Evolutionary conservation across 2,888 invertebrate genomes (phyloP), one percentile per base, ranked within the genome.

Genomic region (Hirtodrosophila histrioides): DNA sequence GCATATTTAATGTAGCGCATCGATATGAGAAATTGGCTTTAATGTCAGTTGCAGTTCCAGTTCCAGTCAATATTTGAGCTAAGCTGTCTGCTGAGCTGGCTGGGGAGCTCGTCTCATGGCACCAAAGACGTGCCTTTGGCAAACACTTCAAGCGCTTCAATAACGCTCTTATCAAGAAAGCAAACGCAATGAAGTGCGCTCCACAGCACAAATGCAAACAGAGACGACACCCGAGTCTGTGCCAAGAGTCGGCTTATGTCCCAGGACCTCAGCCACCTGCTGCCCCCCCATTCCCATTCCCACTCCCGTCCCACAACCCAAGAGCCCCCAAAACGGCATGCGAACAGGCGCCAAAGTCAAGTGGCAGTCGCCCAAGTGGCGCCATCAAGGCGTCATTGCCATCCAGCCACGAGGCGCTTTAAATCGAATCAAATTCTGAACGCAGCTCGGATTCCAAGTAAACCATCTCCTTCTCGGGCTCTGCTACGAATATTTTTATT

Each of bases 201-300:
- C 24, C 72, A 44, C 36, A 61, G 76, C 60, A 54, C 35, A 53
- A 80, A 61, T 56, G 79, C 81, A 80, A 83, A 79, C 80, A 72
- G 51, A 35, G 39, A 53, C 54, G 41, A 36, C 9, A 61, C 46
- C 9, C 33, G 11, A 54, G 39, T 36, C 4, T 23, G 31, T 31
- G 49, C 50, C 24, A 46, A 45, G 56, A n/a, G 35, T 33, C 44
- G 35, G 41, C 61, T 46, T 57, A 40, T 51, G 33, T 49, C 37
- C 43, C 36, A 49, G 31, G 45, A 23, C 9, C n/a, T n/a, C 36
- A 11, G 12, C 24, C 51, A 70, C 53, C 63, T 70, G 53, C 33
- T 9, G 6, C 27, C 29, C 27, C 9, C 27, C 29, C 27, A 27
- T 5, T 27, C 27, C 3, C 27, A 23, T 4, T 29, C 3, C 49